Percentiles rank a stretch among this genome's conserved stretches.
phyloP scores from a whole-genome alignment of 2,888 invertebrate species.

The Quadroppia sp. region DNA sequence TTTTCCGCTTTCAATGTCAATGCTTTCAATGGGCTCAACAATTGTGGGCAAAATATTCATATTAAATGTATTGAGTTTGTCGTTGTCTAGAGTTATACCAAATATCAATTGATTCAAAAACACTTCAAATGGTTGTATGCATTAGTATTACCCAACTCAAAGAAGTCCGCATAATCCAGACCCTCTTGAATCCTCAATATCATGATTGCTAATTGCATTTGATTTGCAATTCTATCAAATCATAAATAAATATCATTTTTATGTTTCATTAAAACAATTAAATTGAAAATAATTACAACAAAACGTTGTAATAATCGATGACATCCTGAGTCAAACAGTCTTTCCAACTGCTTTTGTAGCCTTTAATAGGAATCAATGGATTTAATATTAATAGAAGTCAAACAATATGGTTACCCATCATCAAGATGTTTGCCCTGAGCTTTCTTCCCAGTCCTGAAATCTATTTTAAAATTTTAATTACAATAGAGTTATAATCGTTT shows the following conservation, averaged over 20 bases:
- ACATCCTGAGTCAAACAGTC: constrained; percentile 55
- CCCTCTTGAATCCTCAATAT: constrained; percentile 82
- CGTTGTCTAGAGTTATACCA: background rate
- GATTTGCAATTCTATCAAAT: constrained; percentile 29
- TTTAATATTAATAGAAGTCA: background rate
- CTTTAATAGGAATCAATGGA: background rate
- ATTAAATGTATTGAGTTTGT: background rate
- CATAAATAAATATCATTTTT: background rate
- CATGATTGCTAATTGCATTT: constrained; percentile 33
- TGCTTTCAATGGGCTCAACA: background rate
- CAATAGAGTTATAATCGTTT: constrained; percentile 8
- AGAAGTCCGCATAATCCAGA: constrained; percentile 60
- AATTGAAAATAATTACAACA: constrained; percentile 51
- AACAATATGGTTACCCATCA: constrained; percentile 52
- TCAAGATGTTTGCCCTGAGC: constrained; percentile 56
- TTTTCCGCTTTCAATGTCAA: background rate
- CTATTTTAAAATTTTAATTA: constrained; percentile 50
- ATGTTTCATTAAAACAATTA: background rate
- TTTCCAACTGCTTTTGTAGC: constrained; percentile 55
- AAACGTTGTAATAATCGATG: constrained; percentile 53
- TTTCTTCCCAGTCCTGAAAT: constrained; percentile 56
- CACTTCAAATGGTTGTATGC: no score
- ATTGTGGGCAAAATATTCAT: constrained; percentile 35
- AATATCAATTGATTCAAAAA: no score
- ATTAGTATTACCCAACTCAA: constrained; percentile 32